A percentile compares a stretch with the other conserved stretches of the same genome.
Evolutionary conservation across 2,888 invertebrate genomes (phyloP).

Genomic region (Ctenicera cuprea): DNA sequence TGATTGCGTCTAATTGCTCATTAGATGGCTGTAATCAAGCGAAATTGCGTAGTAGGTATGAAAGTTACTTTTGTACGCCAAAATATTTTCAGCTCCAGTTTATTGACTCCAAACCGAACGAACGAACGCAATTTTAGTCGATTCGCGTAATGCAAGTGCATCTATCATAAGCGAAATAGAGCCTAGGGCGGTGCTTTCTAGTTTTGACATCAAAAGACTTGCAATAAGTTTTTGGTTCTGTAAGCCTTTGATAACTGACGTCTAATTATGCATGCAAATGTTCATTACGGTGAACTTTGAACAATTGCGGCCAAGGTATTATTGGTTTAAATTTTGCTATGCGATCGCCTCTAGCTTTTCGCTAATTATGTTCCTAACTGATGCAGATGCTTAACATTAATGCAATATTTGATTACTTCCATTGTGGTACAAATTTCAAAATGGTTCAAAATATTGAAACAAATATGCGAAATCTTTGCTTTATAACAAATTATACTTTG

Average conservation of each 20-base stretch:
- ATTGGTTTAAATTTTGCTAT: slow-evolving; percentile 39
- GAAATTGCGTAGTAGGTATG: slow-evolving; percentile 48
- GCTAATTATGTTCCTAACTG: slow-evolving; percentile 28
- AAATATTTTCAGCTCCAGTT: not conserved
- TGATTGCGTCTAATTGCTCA: slow-evolving; percentile 66
- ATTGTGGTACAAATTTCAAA: not conserved
- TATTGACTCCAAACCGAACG: not conserved
- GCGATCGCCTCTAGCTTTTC: slow-evolving; percentile 32
- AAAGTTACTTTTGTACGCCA: slow-evolving; percentile 12
- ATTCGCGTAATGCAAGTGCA: slow-evolving; percentile 10
- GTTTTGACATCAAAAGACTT: slow-evolving; percentile 45
- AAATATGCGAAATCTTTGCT: too few species aligned
- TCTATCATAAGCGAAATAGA: slow-evolving; percentile 3
- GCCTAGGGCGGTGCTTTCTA: slow-evolving; percentile 23
- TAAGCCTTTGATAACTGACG: slow-evolving; percentile 45
- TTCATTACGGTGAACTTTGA: slow-evolving; percentile 44
- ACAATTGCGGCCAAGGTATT: slow-evolving; percentile 45
- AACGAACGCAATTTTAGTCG: not conserved
- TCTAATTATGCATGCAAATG: slow-evolving; percentile 49
- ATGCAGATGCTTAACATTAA: slow-evolving; percentile 1
- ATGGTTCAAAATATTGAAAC: not conserved
- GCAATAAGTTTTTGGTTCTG: slow-evolving; percentile 33
- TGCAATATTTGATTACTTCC: not conserved
- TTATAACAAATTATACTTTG: too few species aligned
- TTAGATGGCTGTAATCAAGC: slow-evolving; percentile 59